Evolutionary conservation across 2,888 invertebrate genomes (phyloP).

Genomic region (Emesis castigata): DNA sequence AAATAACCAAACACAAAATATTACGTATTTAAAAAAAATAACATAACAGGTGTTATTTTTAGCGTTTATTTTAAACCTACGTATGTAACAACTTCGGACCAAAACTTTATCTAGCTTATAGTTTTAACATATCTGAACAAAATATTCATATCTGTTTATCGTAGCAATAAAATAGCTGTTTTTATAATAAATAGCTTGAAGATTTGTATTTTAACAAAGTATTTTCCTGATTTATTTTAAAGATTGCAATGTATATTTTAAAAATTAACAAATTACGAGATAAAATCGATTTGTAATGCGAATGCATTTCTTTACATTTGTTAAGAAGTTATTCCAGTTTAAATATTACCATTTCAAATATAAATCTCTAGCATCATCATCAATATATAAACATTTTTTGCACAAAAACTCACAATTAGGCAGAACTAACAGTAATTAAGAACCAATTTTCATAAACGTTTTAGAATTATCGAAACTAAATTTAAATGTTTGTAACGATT

Average conservation of each 20-base stretch:
- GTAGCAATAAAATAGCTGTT: slow-evolving; percentile 79
- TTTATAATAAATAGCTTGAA: background rate
- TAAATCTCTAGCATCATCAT: background rate
- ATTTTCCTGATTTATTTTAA: background rate
- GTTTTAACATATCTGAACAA: slow-evolving; percentile 82
- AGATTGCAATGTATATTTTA: background rate
- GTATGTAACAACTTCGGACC: slow-evolving; percentile 76
- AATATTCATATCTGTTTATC: slow-evolving; percentile 80
- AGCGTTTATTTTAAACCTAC: background rate
- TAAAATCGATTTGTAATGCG: background rate
- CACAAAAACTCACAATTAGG: background rate
- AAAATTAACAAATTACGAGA: background rate
- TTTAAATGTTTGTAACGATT: background rate
- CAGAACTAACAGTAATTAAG: background rate
- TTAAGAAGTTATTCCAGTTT: background rate
- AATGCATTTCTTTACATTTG: background rate
- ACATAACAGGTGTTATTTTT: background rate
- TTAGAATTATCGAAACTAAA: background rate
- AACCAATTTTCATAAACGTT: slow-evolving; percentile 7
- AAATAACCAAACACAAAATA: background rate
- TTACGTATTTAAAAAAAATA: background rate
- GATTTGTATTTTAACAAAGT: background rate
- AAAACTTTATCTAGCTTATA: slow-evolving; percentile 74
- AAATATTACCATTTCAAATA: background rate
- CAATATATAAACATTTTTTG: background rate